A percentile compares a stretch with the other conserved stretches of the same genome.
These are phyloP conservation scores for Pheosia tremula DNA, from an alignment of 2,888 invertebrate genomes.

Conservation along the genomic window DNA sequence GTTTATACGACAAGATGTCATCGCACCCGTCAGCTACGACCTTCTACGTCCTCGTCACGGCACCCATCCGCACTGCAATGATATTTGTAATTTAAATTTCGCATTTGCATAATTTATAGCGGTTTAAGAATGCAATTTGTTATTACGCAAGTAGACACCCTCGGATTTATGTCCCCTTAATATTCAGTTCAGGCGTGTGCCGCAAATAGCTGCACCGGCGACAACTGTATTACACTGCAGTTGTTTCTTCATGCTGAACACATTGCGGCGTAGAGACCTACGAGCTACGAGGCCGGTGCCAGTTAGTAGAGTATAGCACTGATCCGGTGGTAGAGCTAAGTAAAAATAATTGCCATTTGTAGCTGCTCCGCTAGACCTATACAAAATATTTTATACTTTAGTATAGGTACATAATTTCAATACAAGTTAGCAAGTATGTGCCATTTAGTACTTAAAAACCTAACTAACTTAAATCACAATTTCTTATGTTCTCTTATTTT, in stretches of 20 bases:
- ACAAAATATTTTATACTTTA: too few species aligned
- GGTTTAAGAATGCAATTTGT: constrained; percentile 75
- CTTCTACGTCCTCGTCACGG: constrained; percentile 40
- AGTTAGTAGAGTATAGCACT: too few species aligned
- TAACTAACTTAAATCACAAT: too few species aligned
- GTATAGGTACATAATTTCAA: too few species aligned
- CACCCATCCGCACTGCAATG: constrained; percentile 52
- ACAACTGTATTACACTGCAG: constrained; percentile 25
- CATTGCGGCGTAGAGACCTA: not conserved
- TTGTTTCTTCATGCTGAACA: not conserved
- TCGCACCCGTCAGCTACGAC: not conserved
- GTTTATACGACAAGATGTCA: not conserved
- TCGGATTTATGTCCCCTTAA: constrained; percentile 55
- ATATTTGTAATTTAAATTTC: constrained; percentile 75
- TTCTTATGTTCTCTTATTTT: too few species aligned
- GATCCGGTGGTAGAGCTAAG: too few species aligned
- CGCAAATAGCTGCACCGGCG: constrained; percentile 28
- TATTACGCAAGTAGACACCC: constrained; percentile 58
- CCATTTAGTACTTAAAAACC: too few species aligned
- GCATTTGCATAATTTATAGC: constrained; percentile 76
- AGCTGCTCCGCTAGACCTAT: too few species aligned
- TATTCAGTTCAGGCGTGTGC: constrained; percentile 41
- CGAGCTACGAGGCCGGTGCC: not conserved
- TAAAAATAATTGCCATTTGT: too few species aligned
- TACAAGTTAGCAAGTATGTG: too few species aligned